Evolutionary conservation across 2,888 invertebrate species (phyloP).

Genomic region (Laspeyria flexula): DNA sequence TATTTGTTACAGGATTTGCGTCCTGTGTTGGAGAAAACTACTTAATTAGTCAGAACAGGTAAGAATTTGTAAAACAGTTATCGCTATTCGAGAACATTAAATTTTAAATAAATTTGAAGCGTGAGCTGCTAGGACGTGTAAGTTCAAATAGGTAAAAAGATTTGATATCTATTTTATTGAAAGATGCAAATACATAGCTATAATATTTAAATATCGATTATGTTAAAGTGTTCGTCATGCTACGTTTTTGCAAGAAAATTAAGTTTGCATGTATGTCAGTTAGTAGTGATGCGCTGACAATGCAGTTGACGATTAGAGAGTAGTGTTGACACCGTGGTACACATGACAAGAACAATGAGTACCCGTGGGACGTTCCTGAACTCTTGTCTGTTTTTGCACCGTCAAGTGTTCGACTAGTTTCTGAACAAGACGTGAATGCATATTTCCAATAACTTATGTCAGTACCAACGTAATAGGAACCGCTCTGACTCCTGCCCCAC

Average conservation of each 20-base stretch:
- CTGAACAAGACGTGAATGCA: slow-evolving; percentile 38
- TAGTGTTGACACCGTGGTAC: slow-evolving; percentile 47
- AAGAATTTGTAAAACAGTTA: too few species aligned
- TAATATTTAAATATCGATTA: too few species aligned
- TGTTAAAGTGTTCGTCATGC: neutral
- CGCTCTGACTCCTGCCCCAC: slow-evolving; percentile 22
- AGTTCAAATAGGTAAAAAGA: too few species aligned
- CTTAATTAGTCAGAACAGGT: slow-evolving; percentile 43
- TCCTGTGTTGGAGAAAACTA: slow-evolving; percentile 42
- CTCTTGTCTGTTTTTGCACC: slow-evolving; percentile 66
- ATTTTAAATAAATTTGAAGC: too few species aligned
- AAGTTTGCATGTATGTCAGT: slow-evolving; percentile 12
- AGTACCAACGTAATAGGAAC: slow-evolving; percentile 43
- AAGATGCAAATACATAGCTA: too few species aligned
- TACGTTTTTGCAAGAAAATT: slow-evolving; percentile 2
- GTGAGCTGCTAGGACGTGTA: too few species aligned
- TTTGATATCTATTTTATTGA: too few species aligned
- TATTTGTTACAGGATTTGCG: slow-evolving; percentile 58
- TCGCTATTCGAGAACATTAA: too few species aligned
- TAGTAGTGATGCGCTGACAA: slow-evolving; percentile 13
- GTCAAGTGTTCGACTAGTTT: slow-evolving; percentile 54
- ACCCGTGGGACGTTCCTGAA: slow-evolving; percentile 71
- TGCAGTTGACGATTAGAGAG: slow-evolving; percentile 31
- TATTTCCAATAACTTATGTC: slow-evolving; percentile 33
- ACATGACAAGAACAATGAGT: slow-evolving; percentile 55